Percentiles rank a stretch among this genome's conserved stretches.
phyloP scores from a whole-genome alignment of 2,888 invertebrate genomes.

The Sclerodermus sp. region DNA sequence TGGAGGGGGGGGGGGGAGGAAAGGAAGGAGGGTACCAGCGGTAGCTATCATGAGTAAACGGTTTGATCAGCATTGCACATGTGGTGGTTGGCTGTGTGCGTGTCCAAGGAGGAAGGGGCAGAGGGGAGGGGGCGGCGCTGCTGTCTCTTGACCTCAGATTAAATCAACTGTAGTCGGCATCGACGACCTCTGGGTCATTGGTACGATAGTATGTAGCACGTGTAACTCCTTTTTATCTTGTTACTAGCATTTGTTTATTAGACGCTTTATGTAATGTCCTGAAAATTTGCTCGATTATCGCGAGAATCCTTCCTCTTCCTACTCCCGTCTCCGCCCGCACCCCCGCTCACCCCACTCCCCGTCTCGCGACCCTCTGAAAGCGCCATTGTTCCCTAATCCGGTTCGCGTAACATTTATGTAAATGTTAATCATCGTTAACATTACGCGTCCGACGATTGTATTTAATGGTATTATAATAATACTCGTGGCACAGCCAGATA shows the following conservation, averaged over 20 bases:
- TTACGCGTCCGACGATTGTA: neutral
- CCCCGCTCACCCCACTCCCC: too few relatives aligned
- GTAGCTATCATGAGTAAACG: too few relatives aligned
- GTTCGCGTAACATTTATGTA: neutral
- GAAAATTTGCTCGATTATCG: neutral
- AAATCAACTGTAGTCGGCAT: constrained; percentile 19
- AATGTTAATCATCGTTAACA: neutral
- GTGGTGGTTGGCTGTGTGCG: neutral
- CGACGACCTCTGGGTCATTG: constrained; percentile 24
- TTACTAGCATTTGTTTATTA: neutral
- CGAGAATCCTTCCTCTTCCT: too few relatives aligned
- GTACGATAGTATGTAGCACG: constrained; percentile 26
- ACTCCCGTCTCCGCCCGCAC: too few relatives aligned
- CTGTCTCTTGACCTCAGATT: constrained; percentile 32
- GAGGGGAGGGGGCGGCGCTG: neutral
- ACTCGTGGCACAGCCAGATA: neutral
- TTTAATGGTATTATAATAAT: neutral
- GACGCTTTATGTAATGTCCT: neutral
- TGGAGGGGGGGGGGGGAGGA: too few relatives aligned
- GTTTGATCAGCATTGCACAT: constrained; percentile 9
- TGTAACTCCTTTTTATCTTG: constrained; percentile 11
- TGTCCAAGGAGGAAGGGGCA: too few relatives aligned
- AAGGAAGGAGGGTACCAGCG: too few relatives aligned
- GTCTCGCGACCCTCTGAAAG: too few relatives aligned
- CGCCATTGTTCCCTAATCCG: neutral